Evolutionary conservation across 2,888 invertebrate genomes (phyloP), one percentile per base, ranked within the genome.

Genomic region (Volucella zonaria): DNA sequence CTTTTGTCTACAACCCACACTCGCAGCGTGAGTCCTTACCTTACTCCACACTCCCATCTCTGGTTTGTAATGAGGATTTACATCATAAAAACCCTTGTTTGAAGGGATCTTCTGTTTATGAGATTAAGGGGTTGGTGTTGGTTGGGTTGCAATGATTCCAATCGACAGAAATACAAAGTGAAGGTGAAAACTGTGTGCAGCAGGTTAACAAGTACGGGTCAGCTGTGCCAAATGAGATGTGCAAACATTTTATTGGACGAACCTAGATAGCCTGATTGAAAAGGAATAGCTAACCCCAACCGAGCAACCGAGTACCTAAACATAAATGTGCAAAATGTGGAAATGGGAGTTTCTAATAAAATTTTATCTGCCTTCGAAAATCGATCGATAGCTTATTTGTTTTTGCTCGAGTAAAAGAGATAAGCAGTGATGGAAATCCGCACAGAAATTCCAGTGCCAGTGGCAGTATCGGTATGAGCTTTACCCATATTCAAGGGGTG

Each of bases 181-280:
- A 54, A 56, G 68, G 68, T 68, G 56, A 43, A 54, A 56, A 45
- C 31, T 38, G 6, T 31, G 31, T 31, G 14, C 68, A 67, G 14
- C 68, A 67, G 42, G 11, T 52, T 42, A 66, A 42, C 12, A 31
- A 31, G 31, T 45, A 43, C 23, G 43, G 23, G 14, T 56, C 45
- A 56, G 43, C 45, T n/a, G 47, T 2, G 45, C 54, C 45, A 68
- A 56, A 45, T 43, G 14, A 56, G 23, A 47, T 56, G 45, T 56
- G 12, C 18, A 56, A 9, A 42, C 23, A 23, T 54, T 45, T 45
- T n/a, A 43, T 31, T 23, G n/a, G 23, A 11, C 31, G 14, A 38
- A 23, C 43, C 31, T 59, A 43, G 1, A 12, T 1, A 12, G 18
- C 10, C 9, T 12, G 23, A 4, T 3, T 9, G 3, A 9, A n/a